Evolutionary conservation across 2,888 invertebrate species (phyloP).

Genomic region (Octonoba sinensis): DNA sequence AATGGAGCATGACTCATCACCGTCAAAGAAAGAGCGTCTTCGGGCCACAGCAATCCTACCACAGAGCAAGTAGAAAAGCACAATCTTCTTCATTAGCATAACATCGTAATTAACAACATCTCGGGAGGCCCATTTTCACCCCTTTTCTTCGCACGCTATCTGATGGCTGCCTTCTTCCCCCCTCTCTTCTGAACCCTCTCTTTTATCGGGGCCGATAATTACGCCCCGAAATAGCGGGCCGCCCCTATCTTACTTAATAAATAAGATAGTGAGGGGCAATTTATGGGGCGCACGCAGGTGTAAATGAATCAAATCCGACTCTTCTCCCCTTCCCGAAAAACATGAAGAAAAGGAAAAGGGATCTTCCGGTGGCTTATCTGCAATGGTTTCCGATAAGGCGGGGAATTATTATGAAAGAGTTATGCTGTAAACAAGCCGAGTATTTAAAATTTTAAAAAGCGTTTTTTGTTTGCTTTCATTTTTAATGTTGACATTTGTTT

Average conservation of each 20-base stretch:
- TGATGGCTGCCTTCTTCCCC: not conserved
- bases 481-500: too few relatives aligned
- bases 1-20: too few relatives aligned
- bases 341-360: not conserved
- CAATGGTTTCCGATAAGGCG: not conserved
- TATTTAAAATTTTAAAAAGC: slow-evolving; percentile 52
- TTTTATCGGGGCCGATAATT: slow-evolving; percentile 19
- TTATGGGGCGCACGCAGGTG: slow-evolving; percentile 32
- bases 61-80: not conserved
- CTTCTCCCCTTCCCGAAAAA: not conserved
- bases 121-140: slow-evolving; percentile 22
- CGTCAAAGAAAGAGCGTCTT: too few relatives aligned
- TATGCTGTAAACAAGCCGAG: slow-evolving; percentile 48
- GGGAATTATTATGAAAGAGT: slow-evolving; percentile 25
- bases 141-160: slow-evolving; percentile 14
- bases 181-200: slow-evolving; percentile 1
- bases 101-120: slow-evolving; percentile 63
- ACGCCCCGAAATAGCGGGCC: slow-evolving; percentile 24
- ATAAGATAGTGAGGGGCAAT: slow-evolving; percentile 52
- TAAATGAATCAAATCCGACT: slow-evolving; percentile 57
- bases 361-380: slow-evolving; percentile 12
- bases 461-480: slow-evolving; percentile 7
- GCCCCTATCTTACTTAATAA: slow-evolving; percentile 48
- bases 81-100: slow-evolving; percentile 54
- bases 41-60: too few relatives aligned